These are phyloP conservation scores for Fissipunctia ypsillon DNA, from an alignment of 2,888 invertebrate species.

Conservation along the genomic window DNA sequence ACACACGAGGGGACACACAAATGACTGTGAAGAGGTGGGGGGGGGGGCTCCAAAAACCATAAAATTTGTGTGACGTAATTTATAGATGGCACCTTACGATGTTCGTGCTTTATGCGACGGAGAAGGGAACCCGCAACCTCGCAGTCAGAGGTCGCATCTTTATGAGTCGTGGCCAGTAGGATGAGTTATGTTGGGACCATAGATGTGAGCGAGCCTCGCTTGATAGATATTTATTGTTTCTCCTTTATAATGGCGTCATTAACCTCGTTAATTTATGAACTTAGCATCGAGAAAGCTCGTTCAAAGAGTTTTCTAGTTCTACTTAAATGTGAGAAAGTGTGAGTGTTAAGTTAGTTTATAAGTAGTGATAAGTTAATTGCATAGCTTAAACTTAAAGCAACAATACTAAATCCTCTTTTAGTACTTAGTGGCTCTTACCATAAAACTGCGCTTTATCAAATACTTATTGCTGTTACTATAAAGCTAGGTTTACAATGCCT, in stretches of 20 bases:
- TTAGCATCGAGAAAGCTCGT: conserved; percentile 37
- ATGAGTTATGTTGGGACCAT: conserved; percentile 63
- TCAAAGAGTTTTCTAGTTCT: conserved; percentile 16
- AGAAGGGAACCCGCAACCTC: conserved; percentile 66
- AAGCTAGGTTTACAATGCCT: conserved; percentile 5
- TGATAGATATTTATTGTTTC: conserved; percentile 61
- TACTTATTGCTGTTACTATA: conserved; percentile 35
- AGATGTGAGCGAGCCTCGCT: conserved; percentile 36
- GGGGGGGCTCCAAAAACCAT: background rate
- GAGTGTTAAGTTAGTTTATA: conserved; percentile 19
- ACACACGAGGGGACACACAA: too few species aligned
- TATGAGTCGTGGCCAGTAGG: conserved; percentile 70
- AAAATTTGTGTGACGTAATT: background rate
- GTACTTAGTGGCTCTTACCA: conserved; percentile 30
- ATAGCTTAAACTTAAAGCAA: conserved; percentile 55
- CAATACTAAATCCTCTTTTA: conserved; percentile 31
- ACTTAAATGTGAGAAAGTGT: conserved; percentile 28
- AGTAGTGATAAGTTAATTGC: conserved; percentile 49
- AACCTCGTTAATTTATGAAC: conserved; percentile 50
- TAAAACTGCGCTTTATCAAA: conserved; percentile 58
- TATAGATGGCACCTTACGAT: conserved; percentile 21
- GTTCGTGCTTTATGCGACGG: conserved; percentile 69
- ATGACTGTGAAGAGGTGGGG: background rate
- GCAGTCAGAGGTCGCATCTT: conserved; percentile 74
- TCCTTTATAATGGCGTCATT: conserved; percentile 54